Base-by-base conservation (phyloP, 2,888 invertebrate genomes). In the Phyto melanocephala region DNA sequence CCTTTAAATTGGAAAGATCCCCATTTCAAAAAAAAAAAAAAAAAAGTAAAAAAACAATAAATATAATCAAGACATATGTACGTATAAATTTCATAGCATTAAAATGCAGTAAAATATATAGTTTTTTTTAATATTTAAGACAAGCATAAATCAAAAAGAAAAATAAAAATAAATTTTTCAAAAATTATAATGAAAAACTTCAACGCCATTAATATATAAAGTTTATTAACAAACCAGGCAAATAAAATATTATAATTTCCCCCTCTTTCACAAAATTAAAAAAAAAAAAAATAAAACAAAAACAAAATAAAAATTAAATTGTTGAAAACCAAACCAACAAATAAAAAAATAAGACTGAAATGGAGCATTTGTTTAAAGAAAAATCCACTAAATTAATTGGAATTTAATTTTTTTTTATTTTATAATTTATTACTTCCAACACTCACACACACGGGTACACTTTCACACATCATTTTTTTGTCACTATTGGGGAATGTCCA, bases 81-180 rank as follows among this genome's bases (percentile, higher is more conserved):
- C 75, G 63, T 75, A 75, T 75, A 75, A 71, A 82, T 82, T 75
- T 82, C 70, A 82, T 85, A 86, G 88, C 88, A 88, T 88, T 88
- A 88, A 88, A 88, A 87, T 87, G 86, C 88, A 87, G 87, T 88
- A 88, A 88, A 88, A 88, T 86, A 88, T 87, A 86, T 85, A 85
- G 71, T 28, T 85, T 86, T 86, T 85, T 85, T 85, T 87, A 88
- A 87, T 85, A 81, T 85, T 87, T 81, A 87, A 87, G 87, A 85
- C 85, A 83, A 76, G 85, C 86, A 87, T 88, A 88, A 88, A 88
- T 88, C 88, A 88, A 88, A 88, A 87, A 86, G 85, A 85, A 17
- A 71, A 68, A 72, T 20, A 56, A 15, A 28, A 24, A 40, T n/a
- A 22, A 62, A 60, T 37, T 11, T 3, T 42, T 13, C 33, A 52